A percentile compares a stretch with the other conserved stretches of the same genome.
These are phyloP conservation scores for Trichonephila inaurata DNA, from an alignment of 1,140 invertebrate genomes.

Conservation along the genomic window DNA sequence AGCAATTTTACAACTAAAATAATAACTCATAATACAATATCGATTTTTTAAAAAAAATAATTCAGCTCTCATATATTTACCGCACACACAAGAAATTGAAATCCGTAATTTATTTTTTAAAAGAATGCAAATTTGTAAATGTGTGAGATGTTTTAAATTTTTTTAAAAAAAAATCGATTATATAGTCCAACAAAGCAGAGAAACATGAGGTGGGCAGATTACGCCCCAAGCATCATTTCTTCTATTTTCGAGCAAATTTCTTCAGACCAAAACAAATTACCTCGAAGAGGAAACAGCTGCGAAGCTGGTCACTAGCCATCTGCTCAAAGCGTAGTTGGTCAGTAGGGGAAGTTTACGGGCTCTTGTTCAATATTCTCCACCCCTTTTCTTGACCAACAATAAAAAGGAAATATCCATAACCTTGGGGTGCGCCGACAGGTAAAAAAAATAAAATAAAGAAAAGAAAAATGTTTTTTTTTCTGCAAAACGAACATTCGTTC, in stretches of 20 bases:
- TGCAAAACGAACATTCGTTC: no score
- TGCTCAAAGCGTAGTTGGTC: not conserved
- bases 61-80: no score
- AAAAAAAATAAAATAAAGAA: not conserved
- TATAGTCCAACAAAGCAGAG: not conserved
- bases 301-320: not conserved
- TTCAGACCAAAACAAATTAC: not conserved
- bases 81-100: no score
- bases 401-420: not conserved
- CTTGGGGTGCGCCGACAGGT: not conserved
- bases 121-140: not conserved
- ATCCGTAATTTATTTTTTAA: no score
- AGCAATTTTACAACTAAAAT: no score
- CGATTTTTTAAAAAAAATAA: no score
- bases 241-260: not conserved
- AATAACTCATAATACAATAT: no score
- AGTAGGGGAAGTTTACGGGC: not conserved
- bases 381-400: conserved; percentile 4
- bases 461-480: no score
- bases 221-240: not conserved
- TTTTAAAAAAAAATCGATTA: not conserved
- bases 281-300: not conserved
- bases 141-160: no score
- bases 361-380: not conserved
- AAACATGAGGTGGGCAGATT: not conserved